These are phyloP conservation scores for Agrypnia vestita DNA, from an alignment of 1,140 invertebrate species.

Conservation along the genomic window DNA sequence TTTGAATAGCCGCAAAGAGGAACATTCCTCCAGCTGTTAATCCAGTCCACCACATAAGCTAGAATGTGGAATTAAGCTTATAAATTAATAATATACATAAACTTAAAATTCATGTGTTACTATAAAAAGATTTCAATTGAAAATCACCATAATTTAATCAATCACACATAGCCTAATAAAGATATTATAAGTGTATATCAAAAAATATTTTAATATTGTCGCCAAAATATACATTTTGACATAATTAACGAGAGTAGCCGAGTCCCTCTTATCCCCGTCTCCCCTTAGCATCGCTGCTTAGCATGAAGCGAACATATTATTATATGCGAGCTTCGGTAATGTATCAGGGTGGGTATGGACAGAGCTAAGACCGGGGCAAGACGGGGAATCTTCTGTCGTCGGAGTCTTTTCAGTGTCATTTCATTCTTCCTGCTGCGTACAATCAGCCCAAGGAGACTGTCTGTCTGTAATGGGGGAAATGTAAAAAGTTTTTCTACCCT, in stretches of 20 bases:
- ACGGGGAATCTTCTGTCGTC: background rate
- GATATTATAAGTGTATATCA: no score
- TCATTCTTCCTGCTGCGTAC: conserved; percentile 46
- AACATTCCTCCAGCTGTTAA: no score
- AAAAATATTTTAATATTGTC: no score
- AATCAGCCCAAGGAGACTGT: conserved; percentile 30
- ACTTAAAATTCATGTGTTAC: no score
- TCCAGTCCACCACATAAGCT: no score
- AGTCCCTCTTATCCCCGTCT: conserved; percentile 2
- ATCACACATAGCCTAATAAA: no score
- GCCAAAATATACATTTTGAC: background rate
- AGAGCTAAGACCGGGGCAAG: background rate
- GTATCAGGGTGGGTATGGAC: conserved; percentile 2
- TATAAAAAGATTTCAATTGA: no score
- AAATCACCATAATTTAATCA: no score
- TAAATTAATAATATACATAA: no score
- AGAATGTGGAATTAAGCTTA: no score
- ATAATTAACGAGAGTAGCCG: conserved; percentile 6
- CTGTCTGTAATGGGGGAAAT: background rate
- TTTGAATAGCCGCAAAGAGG: no score
- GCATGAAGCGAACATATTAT: background rate
- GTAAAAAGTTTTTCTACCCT: conserved; percentile 21
- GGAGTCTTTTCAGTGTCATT: conserved; percentile 49
- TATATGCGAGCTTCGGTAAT: background rate
- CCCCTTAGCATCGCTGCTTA: background rate